Conservation (phyloP, 1,140 invertebrate species). For the Macrosteles quadrilineatus region DNA sequence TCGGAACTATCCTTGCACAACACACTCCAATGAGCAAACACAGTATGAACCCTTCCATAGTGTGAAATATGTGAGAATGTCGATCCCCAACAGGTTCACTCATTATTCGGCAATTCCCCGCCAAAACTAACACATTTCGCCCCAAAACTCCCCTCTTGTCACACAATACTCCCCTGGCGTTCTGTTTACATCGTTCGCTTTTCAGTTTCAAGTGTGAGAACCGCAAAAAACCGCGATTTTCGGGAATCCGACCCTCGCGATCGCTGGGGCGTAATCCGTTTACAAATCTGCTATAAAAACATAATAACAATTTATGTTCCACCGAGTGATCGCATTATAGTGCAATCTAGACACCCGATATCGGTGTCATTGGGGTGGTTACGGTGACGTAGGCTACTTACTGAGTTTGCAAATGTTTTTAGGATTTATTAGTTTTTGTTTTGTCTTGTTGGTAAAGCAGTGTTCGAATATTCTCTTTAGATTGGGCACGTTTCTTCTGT, state of each 20-base stretch:
- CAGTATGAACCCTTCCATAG: no score
- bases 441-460: no score
- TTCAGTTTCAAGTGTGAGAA: constrained; percentile 12
- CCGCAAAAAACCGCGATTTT: constrained; percentile 4
- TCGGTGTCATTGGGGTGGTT: no score
- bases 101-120: constrained; percentile 16
- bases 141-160: neutral
- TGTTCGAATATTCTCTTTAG: no score
- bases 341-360: no score
- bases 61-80: neutral
- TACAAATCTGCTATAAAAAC: constrained; percentile 13
- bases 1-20: no score
- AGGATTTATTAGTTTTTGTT: no score
- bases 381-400: no score
- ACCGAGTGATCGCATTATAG: neutral
- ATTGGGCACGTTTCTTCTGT: no score
- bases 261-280: neutral
- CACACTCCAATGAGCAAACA: no score
- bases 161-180: neutral
- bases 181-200: neutral
- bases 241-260: neutral
- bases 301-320: constrained; percentile 11
- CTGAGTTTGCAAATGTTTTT: no score
- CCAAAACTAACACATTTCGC: constrained; percentile 10
- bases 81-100: neutral